Conservation (phyloP, 2,113 vertebrate genomes). For the Eptatretus burgeri region DNA sequence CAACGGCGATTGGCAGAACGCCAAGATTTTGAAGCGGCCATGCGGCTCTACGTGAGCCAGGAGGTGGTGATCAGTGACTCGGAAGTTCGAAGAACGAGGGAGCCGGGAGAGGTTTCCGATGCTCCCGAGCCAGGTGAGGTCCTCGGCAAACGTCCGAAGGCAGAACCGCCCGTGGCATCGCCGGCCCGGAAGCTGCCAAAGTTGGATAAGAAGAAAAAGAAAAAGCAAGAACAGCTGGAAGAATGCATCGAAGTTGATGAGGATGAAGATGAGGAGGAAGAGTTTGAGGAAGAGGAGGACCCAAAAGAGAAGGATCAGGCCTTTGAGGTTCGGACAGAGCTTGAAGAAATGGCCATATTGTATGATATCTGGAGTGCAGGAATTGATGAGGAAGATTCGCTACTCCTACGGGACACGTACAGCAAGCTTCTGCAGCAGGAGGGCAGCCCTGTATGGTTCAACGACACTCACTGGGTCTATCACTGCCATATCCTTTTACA, state of each 20-base stretch:
- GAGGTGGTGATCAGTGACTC: slow-evolving; percentile 5
- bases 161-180: slow-evolving; percentile 7
- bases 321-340: slow-evolving; percentile 39
- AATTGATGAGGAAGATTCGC: slow-evolving; percentile 44
- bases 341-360: slow-evolving; percentile 75
- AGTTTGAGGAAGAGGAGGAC: not conserved
- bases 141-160: slow-evolving; percentile 15
- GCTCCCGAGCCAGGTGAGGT: slow-evolving; percentile 21
- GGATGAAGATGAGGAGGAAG: slow-evolving; percentile 1
- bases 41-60: slow-evolving; percentile 1
- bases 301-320: not conserved
- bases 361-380: slow-evolving; percentile 78
- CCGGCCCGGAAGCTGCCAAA: not conserved
- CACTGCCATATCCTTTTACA: slow-evolving; percentile 53
- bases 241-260: not conserved
- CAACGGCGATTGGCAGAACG: slow-evolving; percentile 1
- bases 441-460: slow-evolving; percentile 52
- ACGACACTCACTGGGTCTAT: slow-evolving; percentile 69
- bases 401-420: slow-evolving; percentile 33
- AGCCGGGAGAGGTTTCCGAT: slow-evolving; percentile 26
- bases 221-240: not conserved
- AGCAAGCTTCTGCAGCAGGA: slow-evolving; percentile 47
- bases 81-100: slow-evolving; percentile 3
- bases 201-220: slow-evolving; percentile 12
- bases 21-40: not conserved